Evolutionary conservation across 2,113 vertebrate species (phyloP), one percentile per base, ranked within the genome.

Genomic region (Rhadina sibilatrix): DNA sequence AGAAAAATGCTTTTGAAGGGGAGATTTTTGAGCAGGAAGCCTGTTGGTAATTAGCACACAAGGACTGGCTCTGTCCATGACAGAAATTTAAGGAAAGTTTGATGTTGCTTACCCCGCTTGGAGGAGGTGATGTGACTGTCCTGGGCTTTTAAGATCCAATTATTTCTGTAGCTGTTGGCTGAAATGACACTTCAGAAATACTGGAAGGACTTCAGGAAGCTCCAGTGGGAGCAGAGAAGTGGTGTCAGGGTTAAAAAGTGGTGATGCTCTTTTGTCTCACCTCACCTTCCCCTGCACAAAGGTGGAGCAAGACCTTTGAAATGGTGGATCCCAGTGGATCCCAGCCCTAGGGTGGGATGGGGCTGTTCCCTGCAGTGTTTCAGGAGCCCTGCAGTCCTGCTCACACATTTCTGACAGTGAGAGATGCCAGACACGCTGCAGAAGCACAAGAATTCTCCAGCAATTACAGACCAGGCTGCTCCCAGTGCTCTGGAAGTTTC

Each of bases 361-460:
- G 94, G 57, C 74, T 94, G 82, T 54, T 87, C 79, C 14, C 89
- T 92, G 88, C 76, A 91, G 61, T 25, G 40, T 68, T 94, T 61
- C 44, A 84, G 83, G 56, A 47, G 13, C 79, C 50, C 69, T 64
- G 78, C 52, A 35, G 22, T 40, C 21, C 83, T 70, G 77, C 64
- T 89, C 6, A 0, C 10, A 2, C 60, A 3, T 7, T 93, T 68
- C 25, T 91, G 93, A 82, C 92, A 65, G 53, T 85, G 89, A 91
- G 78, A 5, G 9, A 35, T 83, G 70, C 92, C 94, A 97, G 90
- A 88, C 78, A 59, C 1, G 0, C 86, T 90, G 81, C 87, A 54
- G 68, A 46, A 61, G 53, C 72, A 64, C 64, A 87, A 28, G 35
- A 68, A 68, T 31, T 60, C 66, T 49, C 31, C 31, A 71, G 84